These are phyloP conservation scores for Lithophane socia DNA, from an alignment of 2,888 invertebrate genomes.

Conservation along the genomic window DNA sequence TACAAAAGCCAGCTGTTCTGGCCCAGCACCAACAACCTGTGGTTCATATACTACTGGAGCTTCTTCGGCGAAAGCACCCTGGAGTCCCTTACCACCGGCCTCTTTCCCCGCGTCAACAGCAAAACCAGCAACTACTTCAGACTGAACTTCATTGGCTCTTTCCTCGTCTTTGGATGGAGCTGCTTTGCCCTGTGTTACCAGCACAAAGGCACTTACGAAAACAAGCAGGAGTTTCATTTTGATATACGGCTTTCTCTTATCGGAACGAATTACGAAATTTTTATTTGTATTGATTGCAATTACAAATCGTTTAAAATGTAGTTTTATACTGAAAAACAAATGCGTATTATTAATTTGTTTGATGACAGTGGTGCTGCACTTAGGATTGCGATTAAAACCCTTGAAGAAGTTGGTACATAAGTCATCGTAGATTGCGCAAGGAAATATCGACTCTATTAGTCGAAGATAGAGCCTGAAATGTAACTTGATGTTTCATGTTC, in stretches of 20 bases:
- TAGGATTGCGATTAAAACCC: constrained; percentile 13
- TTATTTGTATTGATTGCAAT: constrained; percentile 1
- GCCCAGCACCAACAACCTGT: neutral
- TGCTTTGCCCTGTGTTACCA: constrained; percentile 27
- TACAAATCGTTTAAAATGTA: neutral
- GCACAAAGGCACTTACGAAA: constrained; percentile 39
- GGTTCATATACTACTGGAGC: neutral
- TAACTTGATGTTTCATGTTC: neutral
- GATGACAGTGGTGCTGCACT: constrained; percentile 23
- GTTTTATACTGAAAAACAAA: constrained; percentile 38
- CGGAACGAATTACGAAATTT: neutral
- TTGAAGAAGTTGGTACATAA: constrained; percentile 8
- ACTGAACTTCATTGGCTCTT: neutral
- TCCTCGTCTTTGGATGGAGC: constrained; percentile 24
- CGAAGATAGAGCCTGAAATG: neutral
- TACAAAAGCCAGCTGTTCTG: neutral
- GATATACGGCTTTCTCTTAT: constrained; percentile 18
- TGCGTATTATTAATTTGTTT: neutral
- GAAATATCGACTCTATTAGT: constrained; percentile 9
- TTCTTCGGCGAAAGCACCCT: neutral
- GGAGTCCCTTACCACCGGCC: neutral
- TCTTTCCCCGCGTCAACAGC: constrained; percentile 1
- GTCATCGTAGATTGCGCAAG: neutral
- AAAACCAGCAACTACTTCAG: neutral
- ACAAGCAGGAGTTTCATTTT: constrained; percentile 47